A percentile compares a stretch with the other conserved stretches of the same genome.
These are phyloP conservation scores for Hippocampus barbouri DNA, from an alignment of 2,113 vertebrate species.

Conservation along the genomic window DNA sequence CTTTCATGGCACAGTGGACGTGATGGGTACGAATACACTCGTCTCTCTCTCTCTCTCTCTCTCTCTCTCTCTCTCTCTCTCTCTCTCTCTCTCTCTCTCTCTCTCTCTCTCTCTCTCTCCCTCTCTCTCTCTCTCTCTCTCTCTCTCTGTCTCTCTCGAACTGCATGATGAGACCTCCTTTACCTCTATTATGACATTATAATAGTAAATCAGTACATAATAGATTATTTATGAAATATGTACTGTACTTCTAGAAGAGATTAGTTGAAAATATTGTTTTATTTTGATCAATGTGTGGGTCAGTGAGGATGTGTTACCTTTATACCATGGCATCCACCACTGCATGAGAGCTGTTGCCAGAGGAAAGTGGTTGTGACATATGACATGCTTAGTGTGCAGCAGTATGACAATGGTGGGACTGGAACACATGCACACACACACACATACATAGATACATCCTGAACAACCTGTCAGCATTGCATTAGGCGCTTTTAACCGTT, in stretches of 20 bases:
- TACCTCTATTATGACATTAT: constrained; percentile 25
- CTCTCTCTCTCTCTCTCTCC: background rate
- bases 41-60: constrained; percentile 2
- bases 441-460: constrained; percentile 11
- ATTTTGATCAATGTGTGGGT: background rate
- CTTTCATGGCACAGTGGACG: constrained; percentile 46
- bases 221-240: constrained; percentile 8
- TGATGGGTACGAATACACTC: constrained; percentile 26
- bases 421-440: constrained; percentile 10
- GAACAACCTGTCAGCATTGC: constrained; percentile 40
- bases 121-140: background rate
- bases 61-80: background rate
- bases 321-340: background rate
- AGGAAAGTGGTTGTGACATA: constrained; percentile 44
- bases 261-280: background rate
- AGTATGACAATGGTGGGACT: constrained; percentile 24
- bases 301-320: background rate
- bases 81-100: constrained; percentile 4
- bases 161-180: background rate
- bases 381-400: constrained; percentile 32
- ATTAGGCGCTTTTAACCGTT: constrained; percentile 55
- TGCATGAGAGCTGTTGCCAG: constrained; percentile 1
- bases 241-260: background rate
- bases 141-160: background rate
- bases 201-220: constrained; percentile 27